Evolutionary conservation across 2,888 invertebrate genomes (phyloP), one percentile per base, ranked within the genome.

Genomic region (Eristalinus aeneus): DNA sequence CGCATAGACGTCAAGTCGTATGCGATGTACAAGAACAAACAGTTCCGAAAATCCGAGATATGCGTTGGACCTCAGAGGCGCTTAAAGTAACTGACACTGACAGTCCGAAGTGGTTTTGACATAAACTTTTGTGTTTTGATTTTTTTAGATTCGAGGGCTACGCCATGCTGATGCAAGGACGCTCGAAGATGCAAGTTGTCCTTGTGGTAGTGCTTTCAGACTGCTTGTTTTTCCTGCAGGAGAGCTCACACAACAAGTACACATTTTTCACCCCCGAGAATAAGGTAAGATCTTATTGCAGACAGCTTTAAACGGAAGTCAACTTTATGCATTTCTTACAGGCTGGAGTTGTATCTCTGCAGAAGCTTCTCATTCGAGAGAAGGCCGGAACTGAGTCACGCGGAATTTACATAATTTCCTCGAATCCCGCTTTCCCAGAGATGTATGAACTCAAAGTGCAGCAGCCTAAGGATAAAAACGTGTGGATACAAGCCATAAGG

Each of bases 381-480:
- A 98, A 98, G 91, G 98, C 98, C 0, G 98, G 98, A 72, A 96
- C 97, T 75, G 97, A 97, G 90, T 96, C 96, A 2, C 94, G 97
- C 3, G 97, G 98, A 0, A 95, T 99, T 90, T 98, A 98, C 93
- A 94, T 99, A 74, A 98, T 99, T 89, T 97, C 97, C 88, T 97
- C 97, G 89, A 97, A 97, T 90, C 97, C 97, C 5, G 94, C 95
- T 4, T 97, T 97, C 90, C 98, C 98, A 0, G 98, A 98, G 93
- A 98, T 99, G 98, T 98, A 98, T 91, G 98, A 98, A 91, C 93
- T 99, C 71, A 95, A 98, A 90, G 95, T 96, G 31, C 97, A 97
- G 90, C 95, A 96, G 88, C 97, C 97, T 34, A 97, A 97, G 92
- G 98, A 98, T 90, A 97, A 97, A 90, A 96, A 96, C 90, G 93